These are phyloP conservation scores for Microcebus lehilahytsara DNA, from an alignment of 2,113 vertebrate species.

Conservation along the genomic window DNA sequence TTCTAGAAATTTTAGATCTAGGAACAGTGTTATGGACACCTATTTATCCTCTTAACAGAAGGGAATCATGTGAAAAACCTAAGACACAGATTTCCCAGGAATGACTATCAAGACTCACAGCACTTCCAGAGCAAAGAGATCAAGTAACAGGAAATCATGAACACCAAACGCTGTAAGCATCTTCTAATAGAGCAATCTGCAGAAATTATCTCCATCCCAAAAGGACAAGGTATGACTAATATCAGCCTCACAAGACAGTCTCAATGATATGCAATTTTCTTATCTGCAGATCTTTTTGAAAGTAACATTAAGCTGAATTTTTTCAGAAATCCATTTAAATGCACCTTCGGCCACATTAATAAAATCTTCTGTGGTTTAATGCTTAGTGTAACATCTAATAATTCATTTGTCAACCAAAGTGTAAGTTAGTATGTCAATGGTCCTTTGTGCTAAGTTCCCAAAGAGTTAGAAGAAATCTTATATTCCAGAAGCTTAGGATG, in stretches of 20 bases:
- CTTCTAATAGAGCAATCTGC: not conserved
- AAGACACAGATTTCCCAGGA: not conserved
- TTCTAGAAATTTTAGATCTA: slow-evolving; percentile 53
- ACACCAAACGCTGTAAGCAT: not conserved
- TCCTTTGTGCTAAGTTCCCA: not conserved
- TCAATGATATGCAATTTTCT: not conserved
- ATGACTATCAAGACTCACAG: not conserved
- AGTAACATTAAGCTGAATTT: not conserved
- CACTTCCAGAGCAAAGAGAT: not conserved
- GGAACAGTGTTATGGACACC: not conserved
- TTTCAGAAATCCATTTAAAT: not conserved
- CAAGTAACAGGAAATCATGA: not conserved
- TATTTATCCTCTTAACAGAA: not conserved
- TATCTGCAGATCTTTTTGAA: not conserved
- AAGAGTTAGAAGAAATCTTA: not conserved
- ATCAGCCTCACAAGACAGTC: not conserved
- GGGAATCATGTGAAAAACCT: not conserved
- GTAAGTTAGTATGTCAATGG: not conserved
- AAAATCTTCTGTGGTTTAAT: not conserved
- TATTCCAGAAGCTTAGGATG: not conserved
- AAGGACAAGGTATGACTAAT: not conserved
- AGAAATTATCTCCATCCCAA: not conserved
- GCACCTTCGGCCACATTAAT: not conserved
- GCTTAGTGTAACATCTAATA: not conserved
- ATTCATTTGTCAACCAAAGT: not conserved